Percentiles rank a stretch among this genome's conserved stretches.
Conservation (phyloP, 2,797 vertebrate genomes). For the Fratercula arctica region DNA sequence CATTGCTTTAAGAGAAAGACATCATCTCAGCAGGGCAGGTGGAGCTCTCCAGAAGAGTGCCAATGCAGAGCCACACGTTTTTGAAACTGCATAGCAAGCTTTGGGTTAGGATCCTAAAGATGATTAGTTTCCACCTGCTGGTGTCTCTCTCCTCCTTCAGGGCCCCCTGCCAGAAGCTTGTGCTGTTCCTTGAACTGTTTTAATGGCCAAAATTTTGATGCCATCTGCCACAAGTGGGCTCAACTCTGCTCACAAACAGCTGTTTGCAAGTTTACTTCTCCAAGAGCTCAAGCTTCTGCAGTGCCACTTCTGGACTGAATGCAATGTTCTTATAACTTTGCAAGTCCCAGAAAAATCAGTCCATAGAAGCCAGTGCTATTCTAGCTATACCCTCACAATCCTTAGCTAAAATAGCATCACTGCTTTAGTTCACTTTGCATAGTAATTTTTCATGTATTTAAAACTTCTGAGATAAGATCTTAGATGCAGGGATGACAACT, state of each 20-base stretch:
- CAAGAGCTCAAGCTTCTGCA: neutral
- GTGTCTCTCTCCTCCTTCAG: neutral
- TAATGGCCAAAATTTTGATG: neutral
- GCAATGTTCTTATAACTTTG: neutral
- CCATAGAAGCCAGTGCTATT: neutral
- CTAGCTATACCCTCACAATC: neutral
- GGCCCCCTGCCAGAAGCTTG: neutral
- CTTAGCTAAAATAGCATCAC: neutral
- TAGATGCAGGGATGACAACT: neutral
- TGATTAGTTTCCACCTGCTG: neutral
- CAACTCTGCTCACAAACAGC: neutral
- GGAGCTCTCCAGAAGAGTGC: neutral
- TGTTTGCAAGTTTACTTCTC: neutral
- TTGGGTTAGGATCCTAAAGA: neutral
- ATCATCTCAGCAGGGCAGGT: rapidly evolving
- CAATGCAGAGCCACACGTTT: neutral
- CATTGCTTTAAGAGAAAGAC: neutral
- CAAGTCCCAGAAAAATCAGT: neutral
- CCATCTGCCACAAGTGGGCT: neutral
- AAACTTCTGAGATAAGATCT: neutral
- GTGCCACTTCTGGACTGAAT: neutral
- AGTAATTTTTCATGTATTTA: neutral
- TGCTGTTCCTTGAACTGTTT: neutral
- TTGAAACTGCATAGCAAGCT: neutral
- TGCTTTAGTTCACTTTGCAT: neutral